Evolutionary conservation across 2,797 vertebrate genomes (phyloP).

Genomic region (Poecilia wingei): DNA sequence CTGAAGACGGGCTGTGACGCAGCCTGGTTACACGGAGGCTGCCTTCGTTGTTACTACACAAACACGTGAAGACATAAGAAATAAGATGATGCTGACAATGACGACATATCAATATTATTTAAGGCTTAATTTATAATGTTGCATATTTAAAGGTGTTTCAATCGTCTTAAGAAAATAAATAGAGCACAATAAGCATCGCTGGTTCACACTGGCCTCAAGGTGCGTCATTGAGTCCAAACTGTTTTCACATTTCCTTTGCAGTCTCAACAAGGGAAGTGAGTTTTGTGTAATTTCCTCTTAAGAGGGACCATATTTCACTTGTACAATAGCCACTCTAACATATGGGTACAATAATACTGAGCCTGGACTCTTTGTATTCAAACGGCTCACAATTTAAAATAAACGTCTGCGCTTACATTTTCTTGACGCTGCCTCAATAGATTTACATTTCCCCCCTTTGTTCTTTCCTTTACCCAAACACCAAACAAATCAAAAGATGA

Average conservation of each 20-base stretch:
- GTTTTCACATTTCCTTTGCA: slow-evolving; percentile 13
- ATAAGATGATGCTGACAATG: neutral
- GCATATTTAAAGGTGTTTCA: neutral
- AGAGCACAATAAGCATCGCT: neutral
- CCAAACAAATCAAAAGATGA: slow-evolving; percentile 34
- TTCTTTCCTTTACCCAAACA: slow-evolving; percentile 1
- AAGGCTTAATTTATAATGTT: neutral
- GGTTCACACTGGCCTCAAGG: neutral
- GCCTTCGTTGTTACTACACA: neutral
- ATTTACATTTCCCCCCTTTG: neutral
- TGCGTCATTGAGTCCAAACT: neutral
- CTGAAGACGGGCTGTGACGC: neutral
- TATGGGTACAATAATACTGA: neutral
- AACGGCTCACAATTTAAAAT: neutral
- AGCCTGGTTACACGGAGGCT: neutral
- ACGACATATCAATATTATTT: neutral
- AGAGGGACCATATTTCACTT: neutral
- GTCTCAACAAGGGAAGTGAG: slow-evolving; percentile 27
- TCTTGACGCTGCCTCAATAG: neutral
- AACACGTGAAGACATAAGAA: neutral
- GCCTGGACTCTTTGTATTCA: neutral
- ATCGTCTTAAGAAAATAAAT: neutral
- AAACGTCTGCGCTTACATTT: neutral
- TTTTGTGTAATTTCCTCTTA: slow-evolving; percentile 44
- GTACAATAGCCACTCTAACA: neutral